Base-by-base conservation (phyloP, 2,113 vertebrate genomes). In the Microcebus jonahi region DNA sequence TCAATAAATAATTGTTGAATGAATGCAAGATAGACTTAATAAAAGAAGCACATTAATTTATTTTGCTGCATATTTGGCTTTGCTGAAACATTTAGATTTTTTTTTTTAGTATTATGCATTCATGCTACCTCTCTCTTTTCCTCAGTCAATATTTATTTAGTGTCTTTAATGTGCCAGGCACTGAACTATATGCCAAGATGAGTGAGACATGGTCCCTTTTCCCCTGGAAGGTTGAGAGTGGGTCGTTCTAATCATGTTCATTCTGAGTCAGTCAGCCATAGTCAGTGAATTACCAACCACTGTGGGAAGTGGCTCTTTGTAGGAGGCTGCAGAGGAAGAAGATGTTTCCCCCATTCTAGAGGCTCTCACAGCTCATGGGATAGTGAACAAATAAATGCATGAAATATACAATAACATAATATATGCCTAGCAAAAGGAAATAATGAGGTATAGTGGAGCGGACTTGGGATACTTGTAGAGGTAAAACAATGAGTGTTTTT, bases 1-100 rank as follows among this genome's bases (percentile, higher is more conserved):
- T 95, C 76, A 90, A 17, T 82, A 86, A 79, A 25, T 68, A 67
- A 70, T 76, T 83, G 61, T 84, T 63, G 86, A 88, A 48, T 76
- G 71, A 94, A 61, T 80, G 23, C 9, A 87, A 31, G 29, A 17
- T 36, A 45, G 48, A 79, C 57, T 86, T 55, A 90, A 31, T 81
- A 77, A 10, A 88, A 88, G 48, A 92, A 70, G n/a, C 25, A 42
- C 17, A 45, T 76, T 57, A 3, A 7, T 76, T 93, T 42, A 45
- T 82, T 81, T 88, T 84, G 48, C 50, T 53, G 3, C 12, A 5
- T 42, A 6, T 81, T 86, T 55, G 39, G 18, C 79, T 86, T 88
- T 13, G 29, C 21, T 21, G 45, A 94, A 92, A 67, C 21, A 39
- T 70, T 81, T 71, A 34, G 31, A 21, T 63, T 25, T 81, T 75